phyloP scores from a whole-genome alignment of 2,888 invertebrate genomes.

The Tortrix viridana region DNA sequence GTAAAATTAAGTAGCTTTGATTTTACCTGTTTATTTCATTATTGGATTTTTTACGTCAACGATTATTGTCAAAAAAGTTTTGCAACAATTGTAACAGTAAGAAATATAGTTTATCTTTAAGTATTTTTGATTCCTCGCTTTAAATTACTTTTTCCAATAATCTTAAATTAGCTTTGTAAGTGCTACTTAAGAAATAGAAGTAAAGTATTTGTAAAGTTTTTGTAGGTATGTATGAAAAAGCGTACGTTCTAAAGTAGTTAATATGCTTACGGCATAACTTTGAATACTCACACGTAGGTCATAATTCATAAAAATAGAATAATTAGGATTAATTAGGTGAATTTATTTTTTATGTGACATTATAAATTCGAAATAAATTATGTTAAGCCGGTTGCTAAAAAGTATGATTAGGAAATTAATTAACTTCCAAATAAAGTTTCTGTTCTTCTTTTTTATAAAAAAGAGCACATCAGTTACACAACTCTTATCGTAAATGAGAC shows the following conservation, averaged over 20 bases:
- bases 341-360: neutral
- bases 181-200: neutral
- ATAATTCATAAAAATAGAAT: conserved; percentile 20
- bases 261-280: conserved; percentile 61
- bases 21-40: too few relatives aligned
- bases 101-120: neutral
- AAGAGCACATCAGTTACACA: too few relatives aligned
- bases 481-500: too few relatives aligned
- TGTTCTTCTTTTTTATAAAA: too few relatives aligned
- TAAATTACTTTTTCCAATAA: conserved; percentile 4
- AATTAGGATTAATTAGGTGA: neutral
- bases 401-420: neutral
- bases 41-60: too few relatives aligned
- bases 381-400: neutral
- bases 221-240: conserved; percentile 57
- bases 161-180: neutral
- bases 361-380: too few relatives aligned
- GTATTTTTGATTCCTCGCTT: neutral
- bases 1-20: neutral
- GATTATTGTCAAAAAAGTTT: too few relatives aligned
- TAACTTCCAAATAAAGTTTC: conserved; percentile 3
- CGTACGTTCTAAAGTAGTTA: conserved; percentile 82
- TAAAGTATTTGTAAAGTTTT: conserved; percentile 17
- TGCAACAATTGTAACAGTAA: too few relatives aligned
- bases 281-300: conserved; percentile 45